Conservation (phyloP, 2,888 invertebrate genomes). For the Trisateles emortualis region DNA sequence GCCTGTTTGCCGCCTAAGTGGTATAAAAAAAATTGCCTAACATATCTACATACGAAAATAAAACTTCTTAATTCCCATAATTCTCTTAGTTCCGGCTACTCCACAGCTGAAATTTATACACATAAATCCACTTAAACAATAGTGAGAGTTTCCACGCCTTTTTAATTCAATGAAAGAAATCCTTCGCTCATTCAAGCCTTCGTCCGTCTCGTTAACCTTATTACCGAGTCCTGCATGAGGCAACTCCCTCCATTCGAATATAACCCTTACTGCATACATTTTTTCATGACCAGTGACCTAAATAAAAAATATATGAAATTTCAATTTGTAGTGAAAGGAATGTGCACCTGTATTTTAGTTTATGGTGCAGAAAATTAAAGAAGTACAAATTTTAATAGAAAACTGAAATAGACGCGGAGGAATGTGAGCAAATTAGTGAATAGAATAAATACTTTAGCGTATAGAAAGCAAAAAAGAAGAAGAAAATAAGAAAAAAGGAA, state of each 20-base stretch:
- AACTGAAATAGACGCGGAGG: not conserved
- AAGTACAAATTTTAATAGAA: not conserved
- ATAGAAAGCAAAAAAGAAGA: too few relatives aligned
- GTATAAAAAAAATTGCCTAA: too few relatives aligned
- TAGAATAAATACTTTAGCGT: too few relatives aligned
- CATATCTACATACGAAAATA: too few relatives aligned
- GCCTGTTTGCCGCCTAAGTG: too few relatives aligned
- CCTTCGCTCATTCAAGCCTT: constrained; percentile 70
- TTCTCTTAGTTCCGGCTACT: not conserved
- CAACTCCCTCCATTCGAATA: constrained; percentile 37
- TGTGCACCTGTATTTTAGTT: not conserved
- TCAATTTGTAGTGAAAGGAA: constrained; percentile 28
- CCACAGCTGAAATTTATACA: constrained; percentile 7
- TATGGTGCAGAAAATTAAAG: not conserved
- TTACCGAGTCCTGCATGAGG: constrained; percentile 65
- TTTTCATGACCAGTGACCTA: constrained; percentile 51
- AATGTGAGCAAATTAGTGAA: not conserved
- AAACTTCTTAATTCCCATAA: not conserved
- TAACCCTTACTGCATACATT: constrained; percentile 44
- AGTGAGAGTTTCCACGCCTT: constrained; percentile 42
- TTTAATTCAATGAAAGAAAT: constrained; percentile 69
- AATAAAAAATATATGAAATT: constrained; percentile 35
- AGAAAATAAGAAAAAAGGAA: too few relatives aligned
- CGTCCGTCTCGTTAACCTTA: constrained; percentile 78
- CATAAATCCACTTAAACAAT: constrained; percentile 27